These are phyloP conservation scores for Aurelia aurita DNA, from an alignment of 30 jellyfish, hydroid and myxozoan genomes.

Conservation along the genomic window DNA sequence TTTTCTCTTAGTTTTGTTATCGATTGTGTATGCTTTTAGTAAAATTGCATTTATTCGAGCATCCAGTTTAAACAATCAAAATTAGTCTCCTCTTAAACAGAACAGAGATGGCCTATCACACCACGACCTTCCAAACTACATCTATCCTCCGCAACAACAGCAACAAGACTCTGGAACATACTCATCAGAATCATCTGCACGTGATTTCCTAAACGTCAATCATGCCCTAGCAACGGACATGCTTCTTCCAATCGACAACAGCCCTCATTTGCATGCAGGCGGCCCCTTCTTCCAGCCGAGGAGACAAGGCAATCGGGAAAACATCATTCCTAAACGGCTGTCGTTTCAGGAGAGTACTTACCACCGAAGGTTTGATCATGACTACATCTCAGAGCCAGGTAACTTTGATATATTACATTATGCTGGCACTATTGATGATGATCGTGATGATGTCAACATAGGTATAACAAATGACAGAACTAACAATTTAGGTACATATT, in stretches of 20 bases:
- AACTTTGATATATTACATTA: conserved; percentile 50
- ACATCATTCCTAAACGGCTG: background rate
- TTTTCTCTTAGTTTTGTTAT: no score
- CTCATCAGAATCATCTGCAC: conserved; percentile 51
- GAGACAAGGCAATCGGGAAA: conserved; percentile 22
- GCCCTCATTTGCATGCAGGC: background rate
- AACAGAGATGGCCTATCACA: no score
- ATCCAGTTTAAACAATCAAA: no score
- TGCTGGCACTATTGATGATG: conserved; percentile 45
- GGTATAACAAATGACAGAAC: conserved; percentile 4
- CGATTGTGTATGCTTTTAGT: no score
- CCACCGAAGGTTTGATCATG: conserved; percentile 45
- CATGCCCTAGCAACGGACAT: background rate
- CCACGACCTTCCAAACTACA: no score
- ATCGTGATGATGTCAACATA: background rate
- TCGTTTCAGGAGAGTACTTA: background rate
- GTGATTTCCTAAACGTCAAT: conserved; percentile 11
- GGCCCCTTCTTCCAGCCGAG: conserved; percentile 42
- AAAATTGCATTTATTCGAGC: no score
- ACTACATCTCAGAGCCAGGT: conserved; percentile 39
- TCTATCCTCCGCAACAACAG: conserved; percentile 21
- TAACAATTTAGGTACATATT: background rate
- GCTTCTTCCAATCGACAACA: background rate
- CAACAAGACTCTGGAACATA: conserved; percentile 60
- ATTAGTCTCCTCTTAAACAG: no score